phyloP scores from a whole-genome alignment of 2,797 vertebrate genomes.

The Hypotaenidia okinawae region DNA sequence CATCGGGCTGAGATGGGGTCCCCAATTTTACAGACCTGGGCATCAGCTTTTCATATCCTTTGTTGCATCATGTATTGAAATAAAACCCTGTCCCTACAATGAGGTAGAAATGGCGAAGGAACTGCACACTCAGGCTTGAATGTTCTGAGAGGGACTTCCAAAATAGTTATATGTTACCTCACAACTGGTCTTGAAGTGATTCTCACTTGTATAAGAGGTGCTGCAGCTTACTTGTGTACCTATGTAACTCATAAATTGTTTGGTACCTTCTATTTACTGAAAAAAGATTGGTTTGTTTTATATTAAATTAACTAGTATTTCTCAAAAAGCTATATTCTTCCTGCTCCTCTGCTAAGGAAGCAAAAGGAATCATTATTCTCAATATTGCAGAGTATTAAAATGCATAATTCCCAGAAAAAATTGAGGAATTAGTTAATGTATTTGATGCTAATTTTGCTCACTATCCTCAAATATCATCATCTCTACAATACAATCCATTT shows the following conservation, averaged over 20 bases:
- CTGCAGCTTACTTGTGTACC: neutral
- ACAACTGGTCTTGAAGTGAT: neutral
- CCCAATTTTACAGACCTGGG: neutral
- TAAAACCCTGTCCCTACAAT: neutral
- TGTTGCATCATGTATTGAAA: neutral
- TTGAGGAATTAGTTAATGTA: slow-evolving; percentile 31
- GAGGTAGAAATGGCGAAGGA: neutral
- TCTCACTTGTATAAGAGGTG: neutral
- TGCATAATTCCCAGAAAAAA: slow-evolving; percentile 45
- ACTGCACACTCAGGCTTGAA: neutral
- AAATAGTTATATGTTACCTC: neutral
- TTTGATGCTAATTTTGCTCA: slow-evolving; percentile 19
- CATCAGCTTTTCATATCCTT: neutral
- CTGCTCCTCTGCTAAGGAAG: neutral
- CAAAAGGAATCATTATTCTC: neutral
- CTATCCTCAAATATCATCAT: neutral
- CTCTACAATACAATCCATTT: slow-evolving; percentile 6
- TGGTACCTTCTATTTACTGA: neutral
- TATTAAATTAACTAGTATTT: neutral
- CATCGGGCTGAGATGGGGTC: neutral
- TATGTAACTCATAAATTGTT: neutral
- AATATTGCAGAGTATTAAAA: slow-evolving; percentile 42
- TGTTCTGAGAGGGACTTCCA: neutral
- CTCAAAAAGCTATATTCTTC: neutral
- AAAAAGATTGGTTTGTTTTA: neutral